Conservation (phyloP, 2,797 vertebrate genomes). For the Aphelocoma californica region DNA sequence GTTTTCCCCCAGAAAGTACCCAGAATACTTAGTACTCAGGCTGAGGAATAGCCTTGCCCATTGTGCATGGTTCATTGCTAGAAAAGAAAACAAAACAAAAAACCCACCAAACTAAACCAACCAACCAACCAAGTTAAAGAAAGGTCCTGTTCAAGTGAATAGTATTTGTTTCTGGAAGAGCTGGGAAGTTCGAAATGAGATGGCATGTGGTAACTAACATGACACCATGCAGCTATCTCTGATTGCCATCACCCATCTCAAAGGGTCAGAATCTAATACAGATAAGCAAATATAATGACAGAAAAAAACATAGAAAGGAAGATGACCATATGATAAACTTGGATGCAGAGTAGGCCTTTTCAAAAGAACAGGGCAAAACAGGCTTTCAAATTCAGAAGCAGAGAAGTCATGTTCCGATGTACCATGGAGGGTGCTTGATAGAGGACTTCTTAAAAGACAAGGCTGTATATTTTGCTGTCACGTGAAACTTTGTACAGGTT, state of each 20-base stretch:
- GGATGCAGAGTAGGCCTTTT: not conserved
- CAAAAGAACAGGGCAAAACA: not conserved
- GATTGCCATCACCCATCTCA: not conserved
- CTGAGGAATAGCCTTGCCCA: not conserved
- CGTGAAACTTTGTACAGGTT: not conserved
- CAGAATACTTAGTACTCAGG: not conserved
- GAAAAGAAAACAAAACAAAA: not conserved
- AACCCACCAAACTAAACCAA: not conserved
- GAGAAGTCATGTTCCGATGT: not conserved
- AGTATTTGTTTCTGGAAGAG: not conserved
- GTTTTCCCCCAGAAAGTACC: not conserved
- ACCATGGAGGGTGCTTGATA: not conserved
- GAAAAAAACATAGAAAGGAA: not conserved
- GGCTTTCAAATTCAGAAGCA: not conserved
- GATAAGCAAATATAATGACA: not conserved
- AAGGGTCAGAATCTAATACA: not conserved
- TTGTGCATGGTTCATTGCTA: not conserved
- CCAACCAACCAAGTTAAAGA: not conserved
- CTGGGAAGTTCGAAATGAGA: not conserved
- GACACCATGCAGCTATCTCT: not conserved
- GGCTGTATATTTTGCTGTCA: not conserved
- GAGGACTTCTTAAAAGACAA: not conserved
- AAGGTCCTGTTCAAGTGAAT: not conserved
- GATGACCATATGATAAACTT: slow-evolving; percentile 1
- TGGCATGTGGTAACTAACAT: not conserved